Evolutionary conservation across 2,888 invertebrate genomes (phyloP).

Genomic region (Meloe dianella): DNA sequence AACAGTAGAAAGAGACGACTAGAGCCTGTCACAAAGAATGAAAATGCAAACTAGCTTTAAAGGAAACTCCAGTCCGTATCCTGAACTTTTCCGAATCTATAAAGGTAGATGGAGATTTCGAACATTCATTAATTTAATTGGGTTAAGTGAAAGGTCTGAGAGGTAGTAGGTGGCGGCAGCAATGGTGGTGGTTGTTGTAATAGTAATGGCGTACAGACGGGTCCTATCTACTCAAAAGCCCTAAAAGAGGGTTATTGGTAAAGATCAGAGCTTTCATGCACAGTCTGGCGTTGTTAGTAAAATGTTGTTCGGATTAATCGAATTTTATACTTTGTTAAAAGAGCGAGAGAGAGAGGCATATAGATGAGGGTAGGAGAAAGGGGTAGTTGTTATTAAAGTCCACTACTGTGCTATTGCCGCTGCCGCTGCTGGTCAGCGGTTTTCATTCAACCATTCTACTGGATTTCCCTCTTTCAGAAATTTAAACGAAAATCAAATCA

Average conservation of each 20-base stretch:
- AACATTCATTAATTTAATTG: constrained; percentile 54
- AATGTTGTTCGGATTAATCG: constrained; percentile 53
- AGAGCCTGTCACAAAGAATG: constrained; percentile 3
- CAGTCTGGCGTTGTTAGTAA: constrained; percentile 45
- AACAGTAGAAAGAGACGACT: neutral
- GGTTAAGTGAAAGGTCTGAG: constrained; percentile 51
- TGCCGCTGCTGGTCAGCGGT: constrained; percentile 45
- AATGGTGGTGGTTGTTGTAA: constrained; percentile 1
- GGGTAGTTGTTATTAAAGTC: neutral
- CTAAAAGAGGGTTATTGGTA: constrained; percentile 43
- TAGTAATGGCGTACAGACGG: neutral
- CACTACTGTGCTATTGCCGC: constrained; percentile 25
- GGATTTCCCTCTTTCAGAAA: constrained; percentile 32
- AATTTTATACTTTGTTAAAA: constrained; percentile 54
- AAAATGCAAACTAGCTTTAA: constrained; percentile 37
- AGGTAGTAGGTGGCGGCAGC: constrained; percentile 32
- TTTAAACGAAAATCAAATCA: constrained; percentile 48
- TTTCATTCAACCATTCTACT: constrained; percentile 24
- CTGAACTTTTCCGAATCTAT: constrained; percentile 36
- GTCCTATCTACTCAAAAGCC: constrained; percentile 6
- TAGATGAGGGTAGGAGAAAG: constrained; percentile 12
- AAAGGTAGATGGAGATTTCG: constrained; percentile 48
- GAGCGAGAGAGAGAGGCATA: constrained; percentile 30
- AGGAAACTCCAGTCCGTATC: constrained; percentile 26
- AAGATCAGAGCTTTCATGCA: constrained; percentile 51